Percentiles rank a stretch among this genome's conserved stretches.
These are phyloP conservation scores for Gadopsis bispinosus DNA, from an alignment of 2,797 vertebrate genomes.

Conservation along the genomic window DNA sequence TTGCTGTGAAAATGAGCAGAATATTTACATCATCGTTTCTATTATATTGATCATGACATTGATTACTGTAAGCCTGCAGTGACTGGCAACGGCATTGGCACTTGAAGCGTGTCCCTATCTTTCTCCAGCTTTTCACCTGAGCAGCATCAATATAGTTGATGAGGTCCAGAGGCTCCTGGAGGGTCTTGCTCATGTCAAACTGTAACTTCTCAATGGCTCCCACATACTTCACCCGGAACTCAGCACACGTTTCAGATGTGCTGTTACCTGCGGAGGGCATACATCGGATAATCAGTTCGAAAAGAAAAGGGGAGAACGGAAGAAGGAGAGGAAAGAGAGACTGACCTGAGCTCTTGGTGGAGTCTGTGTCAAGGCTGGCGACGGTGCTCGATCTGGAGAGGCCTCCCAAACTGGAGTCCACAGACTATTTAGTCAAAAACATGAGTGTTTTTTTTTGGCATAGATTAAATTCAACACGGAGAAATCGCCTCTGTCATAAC, in stretches of 20 bases:
- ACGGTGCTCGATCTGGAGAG: conserved; percentile 98
- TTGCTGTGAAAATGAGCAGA: conserved; percentile 87
- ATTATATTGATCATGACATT: neutral
- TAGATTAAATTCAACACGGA: neutral
- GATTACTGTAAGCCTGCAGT: neutral
- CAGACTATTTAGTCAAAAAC: conserved; percentile 85
- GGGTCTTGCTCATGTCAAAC: conserved; percentile 88
- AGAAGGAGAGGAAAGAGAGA: neutral
- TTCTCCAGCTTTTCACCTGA: conserved; percentile 84
- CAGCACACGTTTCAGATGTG: conserved; percentile 90
- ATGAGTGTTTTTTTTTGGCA: neutral
- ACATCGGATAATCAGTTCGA: neutral
- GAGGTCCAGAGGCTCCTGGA: conserved; percentile 94
- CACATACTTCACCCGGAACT: conserved; percentile 96
- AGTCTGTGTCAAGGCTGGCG: conserved; percentile 97
- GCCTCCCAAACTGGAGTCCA: conserved; percentile 97
- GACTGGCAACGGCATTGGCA: neutral
- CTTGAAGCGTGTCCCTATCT: neutral
- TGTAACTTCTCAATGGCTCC: conserved; percentile 94
- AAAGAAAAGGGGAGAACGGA: neutral
- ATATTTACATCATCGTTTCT: conserved; percentile 5
- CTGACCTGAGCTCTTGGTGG: conserved; percentile 95
- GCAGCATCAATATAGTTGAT: conserved; percentile 98
- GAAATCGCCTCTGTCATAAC: neutral
- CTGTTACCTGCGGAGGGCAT: conserved; percentile 85